These are phyloP conservation scores for Mylabris sibirica DNA, from an alignment of 2,888 invertebrate species.

Conservation along the genomic window DNA sequence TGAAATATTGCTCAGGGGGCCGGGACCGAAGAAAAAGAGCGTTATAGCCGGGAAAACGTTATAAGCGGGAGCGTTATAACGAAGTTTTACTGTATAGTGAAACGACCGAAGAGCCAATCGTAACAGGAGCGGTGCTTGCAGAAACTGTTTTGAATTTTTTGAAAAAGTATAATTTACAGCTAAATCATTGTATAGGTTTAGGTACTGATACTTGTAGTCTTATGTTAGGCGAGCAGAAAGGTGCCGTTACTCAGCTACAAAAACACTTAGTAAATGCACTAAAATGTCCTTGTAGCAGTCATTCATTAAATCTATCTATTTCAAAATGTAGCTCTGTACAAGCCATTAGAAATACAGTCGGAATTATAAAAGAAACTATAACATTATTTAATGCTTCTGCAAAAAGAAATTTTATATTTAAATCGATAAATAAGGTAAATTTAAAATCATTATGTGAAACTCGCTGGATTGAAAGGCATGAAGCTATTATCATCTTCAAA, in stretches of 20 bases:
- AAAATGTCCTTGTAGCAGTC: slow-evolving; percentile 45
- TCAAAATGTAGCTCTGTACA: slow-evolving; percentile 39
- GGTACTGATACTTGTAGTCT: slow-evolving; percentile 48
- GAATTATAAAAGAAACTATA: slow-evolving; percentile 41
- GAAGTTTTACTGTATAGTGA: too few species aligned
- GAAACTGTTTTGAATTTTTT: slow-evolving; percentile 14
- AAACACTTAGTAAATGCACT: slow-evolving; percentile 41
- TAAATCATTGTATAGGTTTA: slow-evolving; percentile 33
- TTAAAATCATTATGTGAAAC: slow-evolving; percentile 30
- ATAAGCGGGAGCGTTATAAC: too few species aligned
- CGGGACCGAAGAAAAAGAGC: too few species aligned
- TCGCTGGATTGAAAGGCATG: too few species aligned
- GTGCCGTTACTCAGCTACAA: slow-evolving; percentile 44
- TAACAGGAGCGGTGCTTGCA: not conserved
- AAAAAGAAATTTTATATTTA: slow-evolving; percentile 37
- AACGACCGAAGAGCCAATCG: not conserved
- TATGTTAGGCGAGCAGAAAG: slow-evolving; percentile 46
- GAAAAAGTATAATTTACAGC: slow-evolving; percentile 40
- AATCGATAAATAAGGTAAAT: slow-evolving; percentile 22
- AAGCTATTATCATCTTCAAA: slow-evolving; percentile 14
- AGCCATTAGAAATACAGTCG: slow-evolving; percentile 37
- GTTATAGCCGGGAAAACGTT: too few species aligned
- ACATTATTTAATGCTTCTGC: slow-evolving; percentile 40
- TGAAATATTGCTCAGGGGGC: too few species aligned
- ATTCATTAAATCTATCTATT: slow-evolving; percentile 45